Conservation (phyloP, 2,113 vertebrate species). For the Brachyhypopomus gauderio region DNA sequence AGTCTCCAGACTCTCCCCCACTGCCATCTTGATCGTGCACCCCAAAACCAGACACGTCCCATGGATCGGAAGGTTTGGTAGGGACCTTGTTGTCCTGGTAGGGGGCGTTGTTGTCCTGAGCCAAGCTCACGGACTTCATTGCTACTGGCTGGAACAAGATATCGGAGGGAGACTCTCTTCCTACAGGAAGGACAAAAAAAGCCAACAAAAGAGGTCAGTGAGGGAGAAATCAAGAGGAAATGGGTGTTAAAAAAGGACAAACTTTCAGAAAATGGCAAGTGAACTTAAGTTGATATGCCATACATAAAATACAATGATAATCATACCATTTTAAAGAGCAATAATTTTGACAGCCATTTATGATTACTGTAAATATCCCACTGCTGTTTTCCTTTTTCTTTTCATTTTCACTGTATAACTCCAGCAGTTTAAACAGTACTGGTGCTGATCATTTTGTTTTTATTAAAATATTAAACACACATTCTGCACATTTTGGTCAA, state of each 20-base stretch:
- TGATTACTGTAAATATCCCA: too few relatives aligned
- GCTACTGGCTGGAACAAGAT: conserved; percentile 65
- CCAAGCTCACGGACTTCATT: conserved; percentile 60
- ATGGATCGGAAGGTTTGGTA: conserved; percentile 47
- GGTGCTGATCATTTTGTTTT: too few relatives aligned
- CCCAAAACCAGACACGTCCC: conserved; percentile 44
- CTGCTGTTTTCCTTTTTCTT: too few relatives aligned
- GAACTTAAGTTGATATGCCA: too few relatives aligned
- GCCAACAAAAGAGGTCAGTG: neutral
- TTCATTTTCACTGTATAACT: too few relatives aligned
- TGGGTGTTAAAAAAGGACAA: neutral
- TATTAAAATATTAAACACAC: too few relatives aligned
- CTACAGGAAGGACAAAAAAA: conserved; percentile 56
- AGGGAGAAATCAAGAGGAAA: neutral
- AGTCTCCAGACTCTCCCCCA: conserved; percentile 92
- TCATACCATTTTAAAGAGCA: too few relatives aligned
- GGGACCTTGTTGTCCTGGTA: conserved; percentile 42
- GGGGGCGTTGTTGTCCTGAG: conserved; percentile 18
- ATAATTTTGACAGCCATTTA: too few relatives aligned
- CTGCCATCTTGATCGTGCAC: conserved; percentile 81
- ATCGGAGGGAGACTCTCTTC: conserved; percentile 70
- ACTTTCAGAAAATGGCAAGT: too few relatives aligned
- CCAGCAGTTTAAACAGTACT: too few relatives aligned
- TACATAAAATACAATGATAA: too few relatives aligned
- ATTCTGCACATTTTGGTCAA: too few relatives aligned